Evolutionary conservation across 1,140 invertebrate genomes (phyloP).

Genomic region (Nasonia vitripennis): DNA sequence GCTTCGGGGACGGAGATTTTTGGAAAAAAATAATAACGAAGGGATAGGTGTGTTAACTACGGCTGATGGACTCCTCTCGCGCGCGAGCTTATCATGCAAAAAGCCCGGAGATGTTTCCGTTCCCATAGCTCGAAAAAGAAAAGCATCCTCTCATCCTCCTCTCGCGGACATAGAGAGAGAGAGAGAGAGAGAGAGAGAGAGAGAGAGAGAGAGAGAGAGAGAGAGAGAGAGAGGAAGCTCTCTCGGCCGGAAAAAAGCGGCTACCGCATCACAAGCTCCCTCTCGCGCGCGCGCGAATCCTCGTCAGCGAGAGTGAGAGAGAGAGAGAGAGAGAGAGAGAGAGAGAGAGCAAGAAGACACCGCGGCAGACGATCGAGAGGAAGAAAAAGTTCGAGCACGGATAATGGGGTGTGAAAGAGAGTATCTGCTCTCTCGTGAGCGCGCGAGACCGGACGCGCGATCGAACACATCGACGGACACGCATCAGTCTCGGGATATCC

Average conservation of each 20-base stretch:
- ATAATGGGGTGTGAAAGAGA: slow-evolving; percentile 53
- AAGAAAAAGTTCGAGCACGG: slow-evolving; percentile 39
- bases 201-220: no score
- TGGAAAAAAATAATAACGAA: no score
- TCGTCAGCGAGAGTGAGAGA: background rate
- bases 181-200: background rate
- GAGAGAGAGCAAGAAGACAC: background rate
- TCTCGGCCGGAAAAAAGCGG: background rate
- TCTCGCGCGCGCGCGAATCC: background rate
- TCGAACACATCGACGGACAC: slow-evolving; percentile 57
- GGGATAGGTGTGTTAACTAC: no score
- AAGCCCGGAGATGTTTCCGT: background rate
- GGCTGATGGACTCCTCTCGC: no score
- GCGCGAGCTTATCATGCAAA: background rate
- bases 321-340: no score
- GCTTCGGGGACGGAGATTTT: no score
- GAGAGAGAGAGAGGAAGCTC: background rate
- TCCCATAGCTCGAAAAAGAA: slow-evolving; percentile 1
- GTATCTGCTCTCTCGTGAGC: slow-evolving; percentile 23
- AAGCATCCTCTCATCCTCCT: background rate
- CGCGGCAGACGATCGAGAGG: background rate
- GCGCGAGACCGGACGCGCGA: slow-evolving; percentile 24
- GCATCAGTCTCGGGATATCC: slow-evolving; percentile 62
- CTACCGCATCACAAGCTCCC: background rate
- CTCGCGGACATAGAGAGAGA: no score